A percentile compares a stretch with the other conserved stretches of the same genome.
These are phyloP conservation scores for Heliocidaris erythrogramma DNA, from an alignment of 35 echinoderm and acorn worm genomes.

Conservation along the genomic window DNA sequence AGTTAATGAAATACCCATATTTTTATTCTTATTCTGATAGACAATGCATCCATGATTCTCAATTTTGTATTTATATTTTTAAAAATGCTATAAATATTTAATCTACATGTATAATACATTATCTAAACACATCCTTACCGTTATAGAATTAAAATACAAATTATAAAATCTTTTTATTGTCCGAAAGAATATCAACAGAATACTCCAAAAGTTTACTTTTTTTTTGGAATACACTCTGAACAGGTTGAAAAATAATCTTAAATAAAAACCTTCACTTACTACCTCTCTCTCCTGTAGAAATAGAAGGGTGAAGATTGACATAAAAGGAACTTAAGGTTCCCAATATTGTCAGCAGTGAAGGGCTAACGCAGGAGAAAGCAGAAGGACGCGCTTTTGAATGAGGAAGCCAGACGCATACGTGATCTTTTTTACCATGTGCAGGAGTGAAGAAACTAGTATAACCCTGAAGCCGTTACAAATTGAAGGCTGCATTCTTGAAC, in stretches of 20 bases:
- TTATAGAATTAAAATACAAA: no score
- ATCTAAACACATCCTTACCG: no score
- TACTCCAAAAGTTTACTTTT: no score
- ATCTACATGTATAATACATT: no score
- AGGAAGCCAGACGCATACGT: constrained; percentile 32
- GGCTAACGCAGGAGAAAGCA: constrained; percentile 8
- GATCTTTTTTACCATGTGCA: constrained; percentile 36
- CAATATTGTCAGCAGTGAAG: constrained; percentile 29
- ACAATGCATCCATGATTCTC: no score
- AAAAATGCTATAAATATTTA: no score
- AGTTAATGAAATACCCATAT: no score
- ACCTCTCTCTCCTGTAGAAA: constrained; percentile 27
- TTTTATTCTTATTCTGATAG: no score
- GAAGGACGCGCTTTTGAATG: constrained; percentile 9
- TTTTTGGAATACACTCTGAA: not conserved
- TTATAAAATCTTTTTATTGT: no score
- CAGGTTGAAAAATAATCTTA: not conserved
- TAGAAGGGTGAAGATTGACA: constrained; percentile 39
- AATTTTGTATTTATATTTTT: no score
- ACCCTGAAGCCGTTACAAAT: constrained; percentile 20
- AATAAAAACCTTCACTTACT: constrained; percentile 35
- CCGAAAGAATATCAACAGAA: no score
- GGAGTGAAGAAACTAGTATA: constrained; percentile 21
- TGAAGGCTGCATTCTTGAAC: not conserved
- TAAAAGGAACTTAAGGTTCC: not conserved